phyloP scores from a whole-genome alignment of 2,888 invertebrate species.

The Gerris lacustris region DNA sequence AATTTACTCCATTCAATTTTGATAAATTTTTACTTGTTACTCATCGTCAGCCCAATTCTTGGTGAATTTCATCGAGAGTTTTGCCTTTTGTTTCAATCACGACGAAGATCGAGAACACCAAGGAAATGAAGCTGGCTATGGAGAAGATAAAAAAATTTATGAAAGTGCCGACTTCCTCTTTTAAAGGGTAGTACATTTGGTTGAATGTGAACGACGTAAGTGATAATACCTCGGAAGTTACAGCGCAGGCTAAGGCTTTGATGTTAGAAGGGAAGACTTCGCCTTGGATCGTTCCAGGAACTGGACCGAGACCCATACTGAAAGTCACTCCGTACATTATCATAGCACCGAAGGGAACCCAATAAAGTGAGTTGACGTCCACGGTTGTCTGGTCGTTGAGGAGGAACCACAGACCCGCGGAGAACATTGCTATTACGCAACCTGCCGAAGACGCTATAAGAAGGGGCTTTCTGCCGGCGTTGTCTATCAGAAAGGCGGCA shows the following conservation, averaged over 20 bases:
- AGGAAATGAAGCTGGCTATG: conserved; percentile 42
- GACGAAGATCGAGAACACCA: conserved; percentile 43
- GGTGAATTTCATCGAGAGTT: too few species aligned
- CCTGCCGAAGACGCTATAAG: conserved; percentile 22
- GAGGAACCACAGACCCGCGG: conserved; percentile 22
- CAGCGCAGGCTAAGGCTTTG: conserved; percentile 47
- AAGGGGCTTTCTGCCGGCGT: conserved; percentile 25
- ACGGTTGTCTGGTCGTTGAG: conserved; percentile 11
- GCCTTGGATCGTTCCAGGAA: conserved; percentile 50
- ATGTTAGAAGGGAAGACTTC: conserved; percentile 53
- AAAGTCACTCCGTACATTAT: conserved; percentile 47
- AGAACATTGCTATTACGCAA: conserved; percentile 16
- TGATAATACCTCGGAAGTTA: conserved; percentile 45
- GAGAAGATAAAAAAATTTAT: conserved; percentile 52
- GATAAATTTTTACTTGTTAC: too few species aligned
- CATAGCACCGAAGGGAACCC: conserved; percentile 42
- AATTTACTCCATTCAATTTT: too few species aligned
- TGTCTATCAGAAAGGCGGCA: conserved; percentile 24
- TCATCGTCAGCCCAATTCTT: too few species aligned
- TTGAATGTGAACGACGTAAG: conserved; percentile 45
- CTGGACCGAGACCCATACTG: conserved; percentile 46
- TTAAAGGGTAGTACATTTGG: conserved; percentile 46
- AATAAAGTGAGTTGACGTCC: conserved; percentile 37
- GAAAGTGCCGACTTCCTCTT: conserved; percentile 50
- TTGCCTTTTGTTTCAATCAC: too few species aligned